A percentile compares a stretch with the other conserved stretches of the same genome.
Conservation (phyloP, 2,888 invertebrate genomes). For the Anagyrus pseudococci region DNA sequence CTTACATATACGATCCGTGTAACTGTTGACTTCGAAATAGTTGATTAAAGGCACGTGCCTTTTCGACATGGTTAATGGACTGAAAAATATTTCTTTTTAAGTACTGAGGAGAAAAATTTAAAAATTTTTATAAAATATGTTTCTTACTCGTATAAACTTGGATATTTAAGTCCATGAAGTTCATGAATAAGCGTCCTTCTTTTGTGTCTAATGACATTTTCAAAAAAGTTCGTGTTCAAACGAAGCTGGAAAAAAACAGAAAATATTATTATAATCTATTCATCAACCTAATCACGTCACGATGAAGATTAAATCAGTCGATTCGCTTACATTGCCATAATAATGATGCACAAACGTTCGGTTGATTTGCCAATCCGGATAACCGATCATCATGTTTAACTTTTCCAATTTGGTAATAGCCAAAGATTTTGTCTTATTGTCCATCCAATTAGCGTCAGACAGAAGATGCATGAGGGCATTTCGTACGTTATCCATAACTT, state of each 20-base stretch:
- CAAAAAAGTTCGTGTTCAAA: constrained; percentile 29
- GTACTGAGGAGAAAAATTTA: not conserved
- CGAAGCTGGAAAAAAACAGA: constrained; percentile 14
- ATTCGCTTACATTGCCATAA: constrained; percentile 30
- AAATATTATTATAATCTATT: too few species aligned
- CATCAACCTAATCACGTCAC: too few species aligned
- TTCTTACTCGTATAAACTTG: constrained; percentile 25
- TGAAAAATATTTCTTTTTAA: constrained; percentile 10
- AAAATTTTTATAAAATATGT: not conserved
- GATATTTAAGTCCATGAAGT: constrained; percentile 24
- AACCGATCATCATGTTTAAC: constrained; percentile 26
- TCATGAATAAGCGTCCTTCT: constrained; percentile 20
- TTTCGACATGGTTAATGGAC: constrained; percentile 32
- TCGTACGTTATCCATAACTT: constrained; percentile 19
- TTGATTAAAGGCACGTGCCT: constrained; percentile 28
- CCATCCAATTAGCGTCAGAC: constrained; percentile 32
- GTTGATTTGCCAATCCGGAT: constrained; percentile 33
- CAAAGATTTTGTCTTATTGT: constrained; percentile 20
- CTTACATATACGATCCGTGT: constrained; percentile 31
- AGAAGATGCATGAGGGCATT: constrained; percentile 15
- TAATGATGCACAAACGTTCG: constrained; percentile 25
- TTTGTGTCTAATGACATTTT: constrained; percentile 33
- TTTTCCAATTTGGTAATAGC: constrained; percentile 28
- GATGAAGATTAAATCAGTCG: not conserved
- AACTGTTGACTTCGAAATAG: constrained; percentile 31